Evolutionary conservation across 2,113 vertebrate species (phyloP).

Genomic region (Melanocharis versteri): DNA sequence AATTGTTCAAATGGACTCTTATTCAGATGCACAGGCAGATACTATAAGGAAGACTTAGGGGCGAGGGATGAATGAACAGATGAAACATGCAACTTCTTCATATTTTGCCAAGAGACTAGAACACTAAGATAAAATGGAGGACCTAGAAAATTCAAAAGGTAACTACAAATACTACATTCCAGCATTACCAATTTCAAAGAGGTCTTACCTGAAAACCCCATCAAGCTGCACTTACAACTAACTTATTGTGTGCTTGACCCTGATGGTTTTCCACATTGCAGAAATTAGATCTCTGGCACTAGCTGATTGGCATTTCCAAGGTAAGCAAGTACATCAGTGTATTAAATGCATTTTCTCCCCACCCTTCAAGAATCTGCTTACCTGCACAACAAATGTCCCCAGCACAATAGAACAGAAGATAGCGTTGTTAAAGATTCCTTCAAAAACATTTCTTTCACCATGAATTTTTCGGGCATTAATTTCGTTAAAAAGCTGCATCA

Average conservation of each 20-base stretch:
- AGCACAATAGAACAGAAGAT: slow-evolving; percentile 98
- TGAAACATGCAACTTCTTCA: not conserved
- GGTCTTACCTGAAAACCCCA: not conserved
- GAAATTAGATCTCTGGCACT: not conserved
- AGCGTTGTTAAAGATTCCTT: slow-evolving; percentile 96
- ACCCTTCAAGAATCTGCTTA: slow-evolving; percentile 44
- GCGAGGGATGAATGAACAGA: not conserved
- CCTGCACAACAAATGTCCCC: slow-evolving; percentile 95
- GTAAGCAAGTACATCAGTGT: not conserved
- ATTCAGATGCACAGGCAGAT: not conserved
- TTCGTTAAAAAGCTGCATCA: slow-evolving; percentile 99
- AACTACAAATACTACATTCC: not conserved
- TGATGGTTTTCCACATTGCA: not conserved
- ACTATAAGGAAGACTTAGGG: not conserved
- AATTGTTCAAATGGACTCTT: not conserved
- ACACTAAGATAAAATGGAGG: not conserved
- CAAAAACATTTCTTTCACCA: slow-evolving; percentile 97
- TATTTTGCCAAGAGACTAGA: not conserved
- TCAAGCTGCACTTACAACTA: not conserved
- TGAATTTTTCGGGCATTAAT: slow-evolving; percentile 99
- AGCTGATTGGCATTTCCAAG: not conserved
- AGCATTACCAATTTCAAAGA: not conserved
- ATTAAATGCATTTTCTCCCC: not conserved
- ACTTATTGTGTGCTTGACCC: not conserved
- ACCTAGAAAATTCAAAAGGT: not conserved